Evolutionary conservation across 2,113 vertebrate species (phyloP), one percentile per base, ranked within the genome.

Genomic region (Colaptes auratus): DNA sequence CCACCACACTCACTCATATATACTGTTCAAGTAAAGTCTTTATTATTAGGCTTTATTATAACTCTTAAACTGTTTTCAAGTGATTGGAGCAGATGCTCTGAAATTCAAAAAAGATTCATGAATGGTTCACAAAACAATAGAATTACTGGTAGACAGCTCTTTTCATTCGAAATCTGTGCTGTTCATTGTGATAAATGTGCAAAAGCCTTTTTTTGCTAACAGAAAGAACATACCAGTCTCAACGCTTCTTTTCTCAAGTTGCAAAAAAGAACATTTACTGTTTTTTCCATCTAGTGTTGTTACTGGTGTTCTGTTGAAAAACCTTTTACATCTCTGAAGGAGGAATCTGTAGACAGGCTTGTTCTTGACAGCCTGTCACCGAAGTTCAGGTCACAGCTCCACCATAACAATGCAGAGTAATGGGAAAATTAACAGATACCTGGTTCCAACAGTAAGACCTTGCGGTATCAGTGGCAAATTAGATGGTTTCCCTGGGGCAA

Each of bases 91-190:
- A 88, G 60, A 69, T 75, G 30, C 61, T 83, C 61, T 90, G 70
- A 93, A 93, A 86, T 92, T 86, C 65, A 84, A 61, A 56, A 81
- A 58, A n/a, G 9, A 36, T 84, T 91, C 33, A n/a, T 90, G 70
- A 84, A 72, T 86, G 90, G 86, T 66, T 93, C 81, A 65, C 44
- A 78, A 44, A 82, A 60, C 42, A 92, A 90, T 33, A 61, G 80
- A 93, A 92, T 83, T 86, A 83, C 53, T 75, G 50, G 20, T 58
- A n/a, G 86, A 92, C 46, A 78, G 33, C 13, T 84, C 46, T 93
- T 86, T 58, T 55, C 35, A 42, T 15, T 42, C 80, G 46, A 94
- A 77, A 70, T 81, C 42, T 79, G n/a, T 91, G 59, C 25, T 0
- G 0, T 79, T 94, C 69, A n/a, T 93, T 92, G 73, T 86, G 46